Conservation (phyloP, 2,888 invertebrate species). For the Neoascia interrupta region DNA sequence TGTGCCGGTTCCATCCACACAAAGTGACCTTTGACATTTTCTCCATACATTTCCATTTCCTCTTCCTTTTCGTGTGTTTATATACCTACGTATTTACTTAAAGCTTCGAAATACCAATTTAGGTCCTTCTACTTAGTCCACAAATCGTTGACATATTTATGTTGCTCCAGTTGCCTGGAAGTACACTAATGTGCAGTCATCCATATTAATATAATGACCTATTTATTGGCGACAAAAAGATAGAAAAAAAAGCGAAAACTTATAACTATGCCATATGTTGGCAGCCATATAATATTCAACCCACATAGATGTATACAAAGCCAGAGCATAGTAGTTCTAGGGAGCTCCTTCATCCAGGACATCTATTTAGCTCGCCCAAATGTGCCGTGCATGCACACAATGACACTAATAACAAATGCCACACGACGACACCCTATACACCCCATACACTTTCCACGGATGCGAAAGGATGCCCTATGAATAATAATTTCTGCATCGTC, state of each 20-base stretch:
- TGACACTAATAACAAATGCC: conserved; percentile 21
- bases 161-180: conserved; percentile 11
- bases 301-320: no score
- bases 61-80: no score
- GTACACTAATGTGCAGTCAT: conserved; percentile 25
- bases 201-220: conserved; percentile 24
- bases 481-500: conserved; percentile 43
- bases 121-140: neutral
- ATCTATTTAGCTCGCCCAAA: conserved; percentile 24
- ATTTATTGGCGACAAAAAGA: conserved; percentile 19
- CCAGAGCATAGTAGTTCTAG: neutral
- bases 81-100: no score
- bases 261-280: conserved; percentile 11
- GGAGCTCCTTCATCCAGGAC: conserved; percentile 33
- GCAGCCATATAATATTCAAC: neutral
- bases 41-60: no score
- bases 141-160: conserved; percentile 19
- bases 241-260: no score
- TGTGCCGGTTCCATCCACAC: no score
- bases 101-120: no score
- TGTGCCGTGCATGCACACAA: conserved; percentile 6
- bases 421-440: neutral
- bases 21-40: no score
- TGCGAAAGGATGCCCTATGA: conserved; percentile 12
- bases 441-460: conserved; percentile 21